Evolutionary conservation across 2,888 invertebrate genomes (phyloP).

Genomic region (Agrochola macilenta): DNA sequence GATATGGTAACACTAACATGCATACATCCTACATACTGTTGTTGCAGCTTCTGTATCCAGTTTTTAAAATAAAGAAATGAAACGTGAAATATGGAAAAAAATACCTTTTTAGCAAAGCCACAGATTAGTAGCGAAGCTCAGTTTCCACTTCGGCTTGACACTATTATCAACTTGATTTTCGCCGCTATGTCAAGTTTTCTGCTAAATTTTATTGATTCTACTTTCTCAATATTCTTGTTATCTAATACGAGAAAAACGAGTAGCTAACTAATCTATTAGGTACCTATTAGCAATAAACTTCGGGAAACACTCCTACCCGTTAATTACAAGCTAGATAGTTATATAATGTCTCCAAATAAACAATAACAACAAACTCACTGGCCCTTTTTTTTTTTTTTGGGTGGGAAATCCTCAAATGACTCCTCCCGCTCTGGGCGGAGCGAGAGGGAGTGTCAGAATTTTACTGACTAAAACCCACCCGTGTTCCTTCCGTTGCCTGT

Average conservation of each 20-base stretch:
- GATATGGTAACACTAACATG: too few relatives aligned
- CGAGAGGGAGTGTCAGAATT: too few relatives aligned
- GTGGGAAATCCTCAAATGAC: too few relatives aligned
- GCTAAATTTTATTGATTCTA: background rate
- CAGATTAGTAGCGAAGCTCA: too few relatives aligned
- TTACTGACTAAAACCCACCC: too few relatives aligned
- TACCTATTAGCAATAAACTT: background rate
- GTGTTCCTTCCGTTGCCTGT: too few relatives aligned
- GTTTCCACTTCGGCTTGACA: background rate
- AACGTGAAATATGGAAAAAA: too few relatives aligned
- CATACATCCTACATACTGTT: background rate
- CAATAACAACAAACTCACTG: conserved; percentile 36
- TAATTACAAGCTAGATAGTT: background rate
- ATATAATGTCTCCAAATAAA: conserved; percentile 29
- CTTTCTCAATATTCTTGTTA: conserved; percentile 1
- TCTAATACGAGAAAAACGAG: background rate
- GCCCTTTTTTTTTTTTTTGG: too few relatives aligned
- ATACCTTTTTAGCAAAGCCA: background rate
- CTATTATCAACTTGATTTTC: background rate
- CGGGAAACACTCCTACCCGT: conserved; percentile 5
- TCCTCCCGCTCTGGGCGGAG: too few relatives aligned
- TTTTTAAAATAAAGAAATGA: background rate
- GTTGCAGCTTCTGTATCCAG: background rate
- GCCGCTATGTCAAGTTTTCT: background rate
- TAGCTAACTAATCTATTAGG: conserved; percentile 12